phyloP scores from a whole-genome alignment of 2,888 invertebrate species.

The Phyllotreta striolata region DNA sequence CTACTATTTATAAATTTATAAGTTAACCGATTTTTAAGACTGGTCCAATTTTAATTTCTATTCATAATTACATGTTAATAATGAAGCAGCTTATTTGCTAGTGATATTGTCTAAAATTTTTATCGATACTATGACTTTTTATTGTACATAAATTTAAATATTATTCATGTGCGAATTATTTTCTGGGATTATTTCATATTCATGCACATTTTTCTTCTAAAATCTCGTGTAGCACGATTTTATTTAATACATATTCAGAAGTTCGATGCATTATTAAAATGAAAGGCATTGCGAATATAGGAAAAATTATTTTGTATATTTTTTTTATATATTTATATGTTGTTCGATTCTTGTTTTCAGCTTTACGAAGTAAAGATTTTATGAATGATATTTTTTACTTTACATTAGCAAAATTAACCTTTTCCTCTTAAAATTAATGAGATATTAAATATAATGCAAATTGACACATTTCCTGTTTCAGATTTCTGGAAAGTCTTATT shows the following conservation, averaged over 20 bases:
- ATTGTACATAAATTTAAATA: not conserved
- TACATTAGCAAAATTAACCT: no score
- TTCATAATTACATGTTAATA: no score
- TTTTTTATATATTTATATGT: slow-evolving; percentile 35
- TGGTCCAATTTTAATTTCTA: slow-evolving; percentile 1
- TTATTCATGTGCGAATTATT: no score
- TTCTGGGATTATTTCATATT: no score
- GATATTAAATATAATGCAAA: no score
- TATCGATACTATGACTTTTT: not conserved
- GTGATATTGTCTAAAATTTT: not conserved
- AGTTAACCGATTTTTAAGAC: slow-evolving; percentile 13
- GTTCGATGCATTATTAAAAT: slow-evolving; percentile 4
- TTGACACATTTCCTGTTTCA: no score
- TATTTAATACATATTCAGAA: no score
- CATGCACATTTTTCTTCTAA: no score
- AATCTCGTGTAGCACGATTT: no score
- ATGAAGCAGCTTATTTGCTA: no score
- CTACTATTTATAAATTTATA: slow-evolving; percentile 6
- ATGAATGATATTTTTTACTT: slow-evolving; percentile 6
- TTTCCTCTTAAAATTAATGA: no score
- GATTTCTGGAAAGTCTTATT: no score
- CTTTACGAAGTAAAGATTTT: slow-evolving; percentile 31
- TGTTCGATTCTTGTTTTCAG: slow-evolving; percentile 34
- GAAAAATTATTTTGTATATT: slow-evolving; percentile 32
- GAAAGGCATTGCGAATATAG: slow-evolving; percentile 31